These are phyloP conservation scores for Hippocampus comes DNA, from an alignment of 2,113 vertebrate genomes.

Conservation along the genomic window DNA sequence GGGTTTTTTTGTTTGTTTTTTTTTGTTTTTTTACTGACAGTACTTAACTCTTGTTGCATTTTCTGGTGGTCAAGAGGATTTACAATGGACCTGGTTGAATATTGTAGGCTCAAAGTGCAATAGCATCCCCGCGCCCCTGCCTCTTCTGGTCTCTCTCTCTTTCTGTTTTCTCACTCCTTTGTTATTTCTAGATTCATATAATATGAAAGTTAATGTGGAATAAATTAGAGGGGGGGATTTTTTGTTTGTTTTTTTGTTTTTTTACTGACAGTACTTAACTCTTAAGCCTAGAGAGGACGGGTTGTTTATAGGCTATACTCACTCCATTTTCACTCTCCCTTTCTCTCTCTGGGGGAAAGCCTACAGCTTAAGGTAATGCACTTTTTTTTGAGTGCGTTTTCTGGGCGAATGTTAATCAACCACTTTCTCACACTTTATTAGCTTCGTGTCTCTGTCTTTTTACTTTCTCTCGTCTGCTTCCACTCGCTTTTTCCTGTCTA, in stretches of 20 bases:
- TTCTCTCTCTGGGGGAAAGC: slow-evolving; percentile 25
- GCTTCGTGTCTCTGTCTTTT: slow-evolving; percentile 14
- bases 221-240: not conserved
- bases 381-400: slow-evolving; percentile 18
- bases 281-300: slow-evolving; percentile 13
- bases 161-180: slow-evolving; percentile 17
- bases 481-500: not conserved
- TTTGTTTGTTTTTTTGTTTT: not conserved
- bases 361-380: slow-evolving; percentile 49
- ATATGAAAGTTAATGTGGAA: slow-evolving; percentile 22
- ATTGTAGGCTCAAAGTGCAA: not conserved
- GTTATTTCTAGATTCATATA: slow-evolving; percentile 37
- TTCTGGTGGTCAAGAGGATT: not conserved
- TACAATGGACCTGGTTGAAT: not conserved
- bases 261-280: slow-evolving; percentile 28
- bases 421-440: slow-evolving; percentile 49
- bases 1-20: not conserved
- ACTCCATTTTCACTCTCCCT: slow-evolving; percentile 8
- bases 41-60: slow-evolving; percentile 9
- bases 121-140: not conserved
- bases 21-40: slow-evolving; percentile 13
- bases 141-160: not conserved
- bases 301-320: slow-evolving; percentile 24
- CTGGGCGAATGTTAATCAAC: slow-evolving; percentile 46
- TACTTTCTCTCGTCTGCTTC: slow-evolving; percentile 3